Conservation (phyloP, 1,140 invertebrate genomes). For the Venturia canescens region DNA sequence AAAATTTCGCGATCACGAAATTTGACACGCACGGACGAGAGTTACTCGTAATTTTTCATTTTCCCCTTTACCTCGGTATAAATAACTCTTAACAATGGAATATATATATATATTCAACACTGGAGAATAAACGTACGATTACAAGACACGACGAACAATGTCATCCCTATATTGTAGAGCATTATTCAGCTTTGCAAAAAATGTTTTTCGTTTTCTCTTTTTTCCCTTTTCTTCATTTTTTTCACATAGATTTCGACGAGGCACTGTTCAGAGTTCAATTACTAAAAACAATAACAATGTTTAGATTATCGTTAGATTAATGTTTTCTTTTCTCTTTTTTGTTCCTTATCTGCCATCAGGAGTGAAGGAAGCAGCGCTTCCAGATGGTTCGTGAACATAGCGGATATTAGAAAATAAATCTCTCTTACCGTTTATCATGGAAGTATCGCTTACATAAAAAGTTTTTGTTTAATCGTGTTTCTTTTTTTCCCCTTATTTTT, state of each 20-base stretch:
- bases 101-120: conserved; percentile 61
- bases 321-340: conserved; percentile 33
- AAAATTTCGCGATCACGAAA: too few relatives aligned
- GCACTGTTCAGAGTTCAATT: conserved; percentile 75
- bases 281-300: conserved; percentile 74
- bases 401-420: conserved; percentile 70
- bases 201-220: conserved; percentile 44
- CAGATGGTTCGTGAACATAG: conserved; percentile 56
- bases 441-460: conserved; percentile 61
- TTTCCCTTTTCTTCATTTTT: conserved; percentile 23
- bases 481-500: conserved; percentile 41
- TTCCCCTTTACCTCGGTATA: conserved; percentile 34
- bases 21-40: too few relatives aligned
- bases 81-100: conserved; percentile 52
- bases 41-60: too few relatives aligned
- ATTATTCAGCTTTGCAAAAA: conserved; percentile 67
- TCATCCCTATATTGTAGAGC: conserved; percentile 56
- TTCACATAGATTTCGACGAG: conserved; percentile 75
- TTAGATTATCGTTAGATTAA: conserved; percentile 65
- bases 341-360: conserved; percentile 4
- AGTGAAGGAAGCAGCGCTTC: conserved; percentile 8
- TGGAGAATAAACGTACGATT: conserved; percentile 59
- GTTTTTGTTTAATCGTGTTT: conserved; percentile 47
- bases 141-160: conserved; percentile 35
- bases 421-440: conserved; percentile 64